These are phyloP conservation scores for Sinodicranocentrus sp. DNA, from an alignment of 2,888 invertebrate species.

Conservation along the genomic window DNA sequence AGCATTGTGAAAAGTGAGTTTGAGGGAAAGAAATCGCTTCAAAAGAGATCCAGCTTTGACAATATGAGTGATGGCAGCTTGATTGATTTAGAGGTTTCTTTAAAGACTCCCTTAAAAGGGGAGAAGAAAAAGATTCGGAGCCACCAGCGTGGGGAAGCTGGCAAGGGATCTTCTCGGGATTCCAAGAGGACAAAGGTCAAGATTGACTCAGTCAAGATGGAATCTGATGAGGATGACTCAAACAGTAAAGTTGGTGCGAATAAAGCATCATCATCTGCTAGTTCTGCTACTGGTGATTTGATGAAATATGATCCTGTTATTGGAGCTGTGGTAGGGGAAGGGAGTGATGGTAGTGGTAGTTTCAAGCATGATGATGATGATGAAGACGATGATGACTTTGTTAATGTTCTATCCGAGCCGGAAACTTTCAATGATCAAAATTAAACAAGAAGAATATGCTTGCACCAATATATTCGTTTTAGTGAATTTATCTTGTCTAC, in stretches of 20 bases:
- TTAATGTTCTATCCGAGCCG: conserved; percentile 74
- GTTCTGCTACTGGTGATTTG: conserved; percentile 21
- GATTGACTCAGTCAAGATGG: conserved; percentile 66
- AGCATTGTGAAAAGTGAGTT: conserved; percentile 39
- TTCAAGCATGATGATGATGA: conserved; percentile 55
- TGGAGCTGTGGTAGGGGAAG: conserved; percentile 46
- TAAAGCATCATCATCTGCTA: conserved; percentile 13
- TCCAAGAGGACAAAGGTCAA: conserved; percentile 69
- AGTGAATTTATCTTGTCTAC: background rate
- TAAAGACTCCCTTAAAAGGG: conserved; percentile 45
- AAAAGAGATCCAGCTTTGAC: conserved; percentile 60
- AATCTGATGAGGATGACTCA: conserved; percentile 66
- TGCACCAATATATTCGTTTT: background rate
- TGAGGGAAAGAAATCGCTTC: conserved; percentile 49
- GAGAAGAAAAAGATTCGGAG: conserved; percentile 51
- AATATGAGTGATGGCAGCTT: conserved; percentile 60
- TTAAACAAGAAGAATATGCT: conserved; percentile 29
- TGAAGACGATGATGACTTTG: conserved; percentile 71
- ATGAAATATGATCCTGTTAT: conserved; percentile 60
- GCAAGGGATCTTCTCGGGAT: conserved; percentile 61
- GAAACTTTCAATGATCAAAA: conserved; percentile 62
- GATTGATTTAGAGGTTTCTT: conserved; percentile 63
- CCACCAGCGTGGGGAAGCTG: conserved; percentile 36
- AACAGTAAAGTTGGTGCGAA: conserved; percentile 18
- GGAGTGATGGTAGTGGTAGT: conserved; percentile 51